Evolutionary conservation across 2,113 vertebrate species (phyloP), one percentile per base, ranked within the genome.

Genomic region (Fukomys damarensis): DNA sequence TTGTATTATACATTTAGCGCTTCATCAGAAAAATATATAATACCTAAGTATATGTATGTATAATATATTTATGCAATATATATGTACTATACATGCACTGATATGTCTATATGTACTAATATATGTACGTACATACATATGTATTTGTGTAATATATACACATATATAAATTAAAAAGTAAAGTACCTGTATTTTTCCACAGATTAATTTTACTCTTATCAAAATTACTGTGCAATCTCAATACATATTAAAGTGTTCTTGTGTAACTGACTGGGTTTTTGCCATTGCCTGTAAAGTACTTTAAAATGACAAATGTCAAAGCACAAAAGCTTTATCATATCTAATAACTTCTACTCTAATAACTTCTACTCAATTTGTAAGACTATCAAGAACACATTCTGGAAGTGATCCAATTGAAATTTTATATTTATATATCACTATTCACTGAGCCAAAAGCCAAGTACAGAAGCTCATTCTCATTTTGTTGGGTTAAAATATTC

Each of bases 391-490:
- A 93, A 91, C 76, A 66, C 3, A 65, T 84, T 74, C 66, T 91
- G 63, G 46, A 70, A 94, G 12, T 87, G 89, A 94, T 83, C 92
- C 77, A 86, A 52, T 14, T 0, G 8, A 96, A 93, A 59, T 94
- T 96, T 84, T 83, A 3, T 70, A 83, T 87, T 79, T 94, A 84
- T 30, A 66, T 96, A 54, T 61, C 66, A 86, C 46, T 94, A 86
- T 14, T 81, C 65, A 79, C 46, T 79, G 59, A 94, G 58, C 38
- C 38, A 83, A 83, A 63, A 61, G 79, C 68, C 76, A 93, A 90
- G 24, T 58, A 89, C 32, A 89, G 63, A 54, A 66, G 26, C 38
- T 79, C 32, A 94, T 96, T 93, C 38, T 49, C 58, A 88, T 85
- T 94, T 91, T 49, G 83, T 41, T 93, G 41, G 5, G 76, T 81